Evolutionary conservation across 2,113 vertebrate species (phyloP).

Genomic region (Ivindomyrus marchei): DNA sequence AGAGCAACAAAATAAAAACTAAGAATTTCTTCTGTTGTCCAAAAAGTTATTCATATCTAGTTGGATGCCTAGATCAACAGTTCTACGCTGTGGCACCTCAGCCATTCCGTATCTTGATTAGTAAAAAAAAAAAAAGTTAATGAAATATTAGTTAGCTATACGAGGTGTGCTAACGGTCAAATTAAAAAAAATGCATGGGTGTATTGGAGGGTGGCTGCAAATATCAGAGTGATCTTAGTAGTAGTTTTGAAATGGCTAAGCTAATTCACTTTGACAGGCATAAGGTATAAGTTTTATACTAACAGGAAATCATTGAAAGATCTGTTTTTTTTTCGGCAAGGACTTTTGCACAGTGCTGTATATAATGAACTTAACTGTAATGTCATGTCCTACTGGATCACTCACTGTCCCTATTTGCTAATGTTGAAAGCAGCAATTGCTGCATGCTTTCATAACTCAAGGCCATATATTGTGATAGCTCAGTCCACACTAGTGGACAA

Average conservation of each 20-base stretch:
- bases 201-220: not conserved
- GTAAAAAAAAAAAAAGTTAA: not conserved
- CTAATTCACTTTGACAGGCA: not conserved
- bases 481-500: slow-evolving; percentile 35
- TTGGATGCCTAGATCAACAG: not conserved
- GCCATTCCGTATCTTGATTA: not conserved
- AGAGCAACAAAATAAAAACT: not conserved
- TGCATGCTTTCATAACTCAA: slow-evolving; percentile 3
- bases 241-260: not conserved
- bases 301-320: not conserved
- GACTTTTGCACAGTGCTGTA: not conserved
- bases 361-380: not conserved
- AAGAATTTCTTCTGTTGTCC: not conserved
- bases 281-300: not conserved
- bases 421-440: slow-evolving; percentile 30
- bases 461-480: slow-evolving; percentile 34
- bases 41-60: not conserved
- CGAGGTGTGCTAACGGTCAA: not conserved
- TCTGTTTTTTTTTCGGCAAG: not conserved
- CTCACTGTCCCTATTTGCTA: not conserved
- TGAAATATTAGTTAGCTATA: not conserved
- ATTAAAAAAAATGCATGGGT: not conserved
- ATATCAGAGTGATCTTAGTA: not conserved
- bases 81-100: not conserved
- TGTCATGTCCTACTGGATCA: not conserved